Evolutionary conservation across 2,888 invertebrate species (phyloP).

Genomic region (Melanophora roralis): DNA sequence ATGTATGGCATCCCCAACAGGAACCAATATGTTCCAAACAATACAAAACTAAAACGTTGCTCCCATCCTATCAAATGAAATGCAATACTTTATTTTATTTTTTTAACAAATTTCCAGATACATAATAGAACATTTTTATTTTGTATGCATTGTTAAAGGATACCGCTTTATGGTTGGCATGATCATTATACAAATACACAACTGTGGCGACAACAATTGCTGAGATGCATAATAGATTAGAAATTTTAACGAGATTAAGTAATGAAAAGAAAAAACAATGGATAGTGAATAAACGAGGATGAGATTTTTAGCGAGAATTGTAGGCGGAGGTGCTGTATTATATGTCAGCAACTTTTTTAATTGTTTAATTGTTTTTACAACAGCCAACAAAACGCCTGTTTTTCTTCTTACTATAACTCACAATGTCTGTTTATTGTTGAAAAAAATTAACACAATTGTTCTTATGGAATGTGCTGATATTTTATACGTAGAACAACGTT

Average conservation of each 20-base stretch:
- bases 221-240: conserved; percentile 32
- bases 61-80: conserved; percentile 53
- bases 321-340: conserved; percentile 66
- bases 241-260: background rate
- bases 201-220: conserved; percentile 34
- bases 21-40: background rate
- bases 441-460: conserved; percentile 7
- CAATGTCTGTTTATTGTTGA: conserved; percentile 18
- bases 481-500: background rate
- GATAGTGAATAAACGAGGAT: conserved; percentile 34
- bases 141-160: conserved; percentile 34
- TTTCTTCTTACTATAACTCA: conserved; percentile 24
- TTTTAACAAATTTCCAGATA: conserved; percentile 22
- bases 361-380: conserved; percentile 68
- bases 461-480: conserved; percentile 28
- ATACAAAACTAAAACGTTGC: background rate
- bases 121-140: background rate
- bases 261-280: conserved; percentile 37
- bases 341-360: conserved; percentile 75
- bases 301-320: conserved; percentile 62
- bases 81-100: conserved; percentile 59
- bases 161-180: conserved; percentile 37
- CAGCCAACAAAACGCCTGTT: conserved; percentile 74
- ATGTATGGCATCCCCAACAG: conserved; percentile 12
- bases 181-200: conserved; percentile 13